These are phyloP conservation scores for Thyatira batis DNA, from an alignment of 2,888 invertebrate species.

Conservation along the genomic window DNA sequence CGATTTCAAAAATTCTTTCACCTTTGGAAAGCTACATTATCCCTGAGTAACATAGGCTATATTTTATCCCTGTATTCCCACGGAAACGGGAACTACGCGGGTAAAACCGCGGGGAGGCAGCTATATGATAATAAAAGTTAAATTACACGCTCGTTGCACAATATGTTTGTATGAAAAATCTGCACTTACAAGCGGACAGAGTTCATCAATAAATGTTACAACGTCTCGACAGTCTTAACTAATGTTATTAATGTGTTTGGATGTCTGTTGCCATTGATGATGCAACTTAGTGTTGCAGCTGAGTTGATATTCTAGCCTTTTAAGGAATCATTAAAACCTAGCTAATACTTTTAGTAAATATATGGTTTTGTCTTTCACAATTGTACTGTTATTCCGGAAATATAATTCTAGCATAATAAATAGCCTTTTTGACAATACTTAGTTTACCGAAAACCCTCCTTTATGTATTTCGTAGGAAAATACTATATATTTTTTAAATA, in stretches of 20 bases:
- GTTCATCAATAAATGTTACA: constrained; percentile 34
- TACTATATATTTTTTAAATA: too few species aligned
- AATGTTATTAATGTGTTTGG: constrained; percentile 1
- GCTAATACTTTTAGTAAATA: neutral
- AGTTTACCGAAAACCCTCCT: too few species aligned
- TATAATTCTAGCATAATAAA: too few species aligned
- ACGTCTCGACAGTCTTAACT: constrained; percentile 15
- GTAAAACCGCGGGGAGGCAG: too few species aligned
- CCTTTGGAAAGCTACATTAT: too few species aligned
- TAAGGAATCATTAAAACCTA: neutral
- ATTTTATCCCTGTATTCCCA: too few species aligned
- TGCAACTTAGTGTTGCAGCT: neutral
- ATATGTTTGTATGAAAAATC: constrained; percentile 10
- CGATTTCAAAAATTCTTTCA: too few species aligned
- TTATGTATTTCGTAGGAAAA: too few species aligned
- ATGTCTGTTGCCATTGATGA: neutral
- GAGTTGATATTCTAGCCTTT: neutral
- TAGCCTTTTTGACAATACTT: too few species aligned
- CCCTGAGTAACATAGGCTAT: too few species aligned
- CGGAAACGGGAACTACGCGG: too few species aligned
- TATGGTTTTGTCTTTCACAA: neutral
- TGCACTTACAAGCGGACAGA: constrained; percentile 23
- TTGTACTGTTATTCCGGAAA: too few species aligned
- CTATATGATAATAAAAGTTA: neutral
- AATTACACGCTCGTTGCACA: constrained; percentile 25